Base-by-base conservation (phyloP, 1,140 invertebrate species). In the Oryzaephilus surinamensis region DNA sequence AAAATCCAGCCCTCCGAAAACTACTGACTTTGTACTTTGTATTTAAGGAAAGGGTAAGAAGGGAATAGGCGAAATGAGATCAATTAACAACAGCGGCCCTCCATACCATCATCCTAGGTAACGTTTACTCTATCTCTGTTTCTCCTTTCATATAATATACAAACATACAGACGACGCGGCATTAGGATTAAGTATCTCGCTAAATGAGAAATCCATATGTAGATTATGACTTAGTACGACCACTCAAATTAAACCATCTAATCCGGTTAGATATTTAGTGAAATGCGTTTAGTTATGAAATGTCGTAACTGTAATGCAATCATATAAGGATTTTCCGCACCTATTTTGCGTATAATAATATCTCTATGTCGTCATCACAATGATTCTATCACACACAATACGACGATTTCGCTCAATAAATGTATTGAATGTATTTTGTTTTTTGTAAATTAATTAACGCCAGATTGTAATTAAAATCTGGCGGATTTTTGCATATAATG, bases 161-260 rank as follows among this genome's bases (percentile, higher is more conserved):
- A 6, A 6, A 24, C 8, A 24, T 24, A 24, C 3, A 24, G 23
- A 24, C 8, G 46, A 51, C 43, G 35, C 47, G 47, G 43, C 43
- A 55, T 53, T 53, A 48, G 53, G 50, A 55, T 55, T 55, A 55
- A 54, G 46, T 46, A 50, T 43, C 39, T 50, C 40, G 43, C 50
- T 43, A 52, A 54, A 54, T 52, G 50, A 50, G 49, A 51, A 56
- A 56, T 56, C 53, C 53, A 55, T 55, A 55, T 55, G 48, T 51
- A 55, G 51, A 55, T 52, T 54, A 53, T 55, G 44, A 44, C 33
- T 39, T 45, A 40, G 38, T n/a, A n/a, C n/a, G n/a, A n/a, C n/a
- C n/a, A 10, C 8, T 11, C 23, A 24, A 24, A 24, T 24, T 24
- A 10, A 24, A 24, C 23, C 11, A 24, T 11, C 23, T n/a, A 24